Conservation (phyloP, 2,113 vertebrate species). For the Dipodomys merriami region DNA sequence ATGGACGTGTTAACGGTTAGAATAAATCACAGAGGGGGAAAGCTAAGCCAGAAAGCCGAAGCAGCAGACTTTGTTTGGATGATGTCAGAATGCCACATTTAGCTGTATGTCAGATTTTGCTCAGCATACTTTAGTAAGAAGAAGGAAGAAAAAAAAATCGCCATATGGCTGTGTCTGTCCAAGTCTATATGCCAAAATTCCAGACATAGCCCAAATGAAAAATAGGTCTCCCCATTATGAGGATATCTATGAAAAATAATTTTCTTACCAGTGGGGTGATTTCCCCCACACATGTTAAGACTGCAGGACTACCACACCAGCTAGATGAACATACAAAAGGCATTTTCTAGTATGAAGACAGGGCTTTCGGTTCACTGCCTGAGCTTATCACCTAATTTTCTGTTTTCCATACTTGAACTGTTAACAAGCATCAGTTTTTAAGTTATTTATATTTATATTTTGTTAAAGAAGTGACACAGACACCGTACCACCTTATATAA, state of each 20-base stretch:
- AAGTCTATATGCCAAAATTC: conserved; percentile 42
- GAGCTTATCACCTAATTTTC: conserved; percentile 76
- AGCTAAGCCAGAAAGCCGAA: conserved; percentile 15
- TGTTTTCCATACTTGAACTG: conserved; percentile 84
- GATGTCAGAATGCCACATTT: conserved; percentile 50
- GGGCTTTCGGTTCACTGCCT: conserved; percentile 72
- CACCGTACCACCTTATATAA: conserved; percentile 39
- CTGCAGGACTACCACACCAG: background rate
- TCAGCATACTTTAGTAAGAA: conserved; percentile 67
- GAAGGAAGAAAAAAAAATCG: conserved; percentile 53
- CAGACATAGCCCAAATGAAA: conserved; percentile 51
- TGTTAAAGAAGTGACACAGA: conserved; percentile 70
- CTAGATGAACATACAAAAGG: background rate
- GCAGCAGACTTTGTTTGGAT: background rate
- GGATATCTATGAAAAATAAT: conserved; percentile 7
- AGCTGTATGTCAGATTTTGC: conserved; percentile 68
- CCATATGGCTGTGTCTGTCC: conserved; percentile 63
- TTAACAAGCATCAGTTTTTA: conserved; percentile 81
- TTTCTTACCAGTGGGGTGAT: background rate
- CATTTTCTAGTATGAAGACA: conserved; percentile 52
- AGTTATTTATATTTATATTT: conserved; percentile 82
- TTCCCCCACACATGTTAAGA: background rate
- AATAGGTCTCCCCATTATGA: conserved; percentile 24
- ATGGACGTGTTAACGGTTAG: conserved; percentile 67
- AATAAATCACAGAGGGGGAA: conserved; percentile 65